Conservation (phyloP, 2,888 invertebrate species). For the Gryllus longicercus region DNA sequence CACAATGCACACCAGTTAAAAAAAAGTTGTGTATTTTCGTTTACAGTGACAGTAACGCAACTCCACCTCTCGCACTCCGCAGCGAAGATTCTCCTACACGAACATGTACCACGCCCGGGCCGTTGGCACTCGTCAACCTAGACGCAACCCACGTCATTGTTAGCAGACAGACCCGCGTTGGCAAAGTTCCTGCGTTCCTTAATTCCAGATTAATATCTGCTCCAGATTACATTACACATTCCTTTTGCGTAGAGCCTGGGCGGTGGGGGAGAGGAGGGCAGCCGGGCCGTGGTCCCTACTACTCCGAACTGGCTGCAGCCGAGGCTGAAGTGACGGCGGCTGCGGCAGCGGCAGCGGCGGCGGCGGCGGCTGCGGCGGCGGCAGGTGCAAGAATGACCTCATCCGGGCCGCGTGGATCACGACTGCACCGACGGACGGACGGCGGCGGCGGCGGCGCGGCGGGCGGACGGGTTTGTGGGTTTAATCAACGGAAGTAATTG, state of each 20-base stretch:
- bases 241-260: background rate
- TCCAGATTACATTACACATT: constrained; percentile 6
- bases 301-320: too few relatives aligned
- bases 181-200: background rate
- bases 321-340: background rate
- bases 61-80: too few relatives aligned
- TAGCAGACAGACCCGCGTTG: background rate
- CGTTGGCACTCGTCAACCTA: background rate
- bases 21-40: too few relatives aligned
- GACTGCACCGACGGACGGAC: background rate
- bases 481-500: constrained; percentile 17
- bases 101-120: too few relatives aligned
- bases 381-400: constrained; percentile 17
- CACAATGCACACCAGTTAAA: too few relatives aligned
- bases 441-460: background rate
- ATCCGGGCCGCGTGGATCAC: constrained; percentile 8
- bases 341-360: background rate
- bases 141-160: background rate
- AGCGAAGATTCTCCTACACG: too few relatives aligned
- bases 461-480: background rate
- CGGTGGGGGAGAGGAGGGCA: background rate
- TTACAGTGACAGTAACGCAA: too few relatives aligned
- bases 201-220: background rate
- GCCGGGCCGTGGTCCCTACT: too few relatives aligned
- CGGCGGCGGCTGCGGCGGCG: background rate